Percentiles rank a stretch among this genome's conserved stretches.
Evolutionary conservation across 2,888 invertebrate genomes (phyloP).

Genomic region (Drosophila yooni): DNA sequence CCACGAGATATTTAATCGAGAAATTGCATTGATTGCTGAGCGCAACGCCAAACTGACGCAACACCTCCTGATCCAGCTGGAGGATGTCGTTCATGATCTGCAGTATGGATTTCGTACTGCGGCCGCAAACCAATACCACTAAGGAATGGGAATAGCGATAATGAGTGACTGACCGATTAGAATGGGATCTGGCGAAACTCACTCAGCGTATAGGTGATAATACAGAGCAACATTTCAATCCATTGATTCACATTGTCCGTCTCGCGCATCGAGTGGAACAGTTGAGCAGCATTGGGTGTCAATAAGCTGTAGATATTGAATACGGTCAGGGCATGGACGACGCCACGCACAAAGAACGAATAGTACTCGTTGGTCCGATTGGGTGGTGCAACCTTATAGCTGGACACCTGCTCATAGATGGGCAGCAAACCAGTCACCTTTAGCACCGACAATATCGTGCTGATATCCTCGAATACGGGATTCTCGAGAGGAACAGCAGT

Average conservation of each 20-base stretch:
- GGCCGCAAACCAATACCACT: slow-evolving; percentile 74
- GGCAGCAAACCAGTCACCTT: slow-evolving; percentile 81
- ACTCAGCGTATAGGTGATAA: slow-evolving; percentile 73
- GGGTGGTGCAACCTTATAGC: slow-evolving; percentile 77
- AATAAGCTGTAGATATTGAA: slow-evolving; percentile 79
- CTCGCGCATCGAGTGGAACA: slow-evolving; percentile 72
- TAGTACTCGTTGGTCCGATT: slow-evolving; percentile 73
- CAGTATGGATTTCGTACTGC: slow-evolving; percentile 73
- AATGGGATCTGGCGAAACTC: slow-evolving; percentile 17
- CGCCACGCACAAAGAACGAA: slow-evolving; percentile 70
- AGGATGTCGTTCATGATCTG: slow-evolving; percentile 81
- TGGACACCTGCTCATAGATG: slow-evolving; percentile 73
- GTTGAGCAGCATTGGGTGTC: slow-evolving; percentile 61
- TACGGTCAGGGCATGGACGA: slow-evolving; percentile 72
- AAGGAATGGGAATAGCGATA: slow-evolving; percentile 1
- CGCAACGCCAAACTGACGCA: slow-evolving; percentile 59
- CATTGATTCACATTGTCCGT: slow-evolving; percentile 82
- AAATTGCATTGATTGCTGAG: slow-evolving; percentile 76
- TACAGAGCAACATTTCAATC: slow-evolving; percentile 80
- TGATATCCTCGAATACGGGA: slow-evolving; percentile 75
- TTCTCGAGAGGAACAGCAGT: slow-evolving; percentile 4
- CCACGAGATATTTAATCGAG: slow-evolving; percentile 65
- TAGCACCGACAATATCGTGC: slow-evolving; percentile 69
- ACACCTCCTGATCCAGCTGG: slow-evolving; percentile 79
- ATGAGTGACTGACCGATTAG: background rate